Evolutionary conservation across 1,140 invertebrate genomes (phyloP), one percentile per base, ranked within the genome.

Genomic region (Calosoma granatense): DNA sequence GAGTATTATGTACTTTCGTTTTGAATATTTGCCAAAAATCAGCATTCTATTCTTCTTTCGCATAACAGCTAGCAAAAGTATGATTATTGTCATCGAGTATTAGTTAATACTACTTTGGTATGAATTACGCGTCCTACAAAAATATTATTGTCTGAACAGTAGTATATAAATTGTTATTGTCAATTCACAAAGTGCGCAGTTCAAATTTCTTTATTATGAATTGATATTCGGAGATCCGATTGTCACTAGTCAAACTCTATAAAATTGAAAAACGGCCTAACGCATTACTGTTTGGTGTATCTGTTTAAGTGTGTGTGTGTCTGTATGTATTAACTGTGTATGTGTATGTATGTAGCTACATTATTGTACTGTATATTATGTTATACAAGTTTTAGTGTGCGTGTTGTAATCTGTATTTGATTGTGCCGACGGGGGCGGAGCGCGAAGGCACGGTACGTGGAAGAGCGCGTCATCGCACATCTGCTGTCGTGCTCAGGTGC

Each of bases 181-280:
- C 41, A 47, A 47, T 47, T 47, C 41, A 47, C 41, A 47, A 47
- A 47, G 41, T 47, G 41, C 41, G 41, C 41, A 47, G 41, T 47
- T 47, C 6, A 47, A 47, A 47, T 9, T 9, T 47, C 9, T 47
- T 17, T 47, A 12, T n/a, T 47, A 47, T 47, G 41, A 47, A 47
- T 47, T 47, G 41, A 47, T 47, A 47, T 47, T 47, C 41, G 41
- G 41, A 17, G 41, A 12, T 9, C 41, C 41, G 41, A 47, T 47
- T 47, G 41, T 47, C 41, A 17, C 41, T 47, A 47, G 41, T 47
- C 9, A 47, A 12, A 47, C 41, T 9, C 41, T 47, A 47, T 47
- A 47, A 47, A 47, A 47, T 47, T 47, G 41, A 47, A 47, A 47
- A 47, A 47, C 41, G 41, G 41, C 41, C 41, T 47, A 47, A 47